These are phyloP conservation scores for Exephanes ischioxanthus DNA, from an alignment of 2,888 invertebrate species.

Conservation along the genomic window DNA sequence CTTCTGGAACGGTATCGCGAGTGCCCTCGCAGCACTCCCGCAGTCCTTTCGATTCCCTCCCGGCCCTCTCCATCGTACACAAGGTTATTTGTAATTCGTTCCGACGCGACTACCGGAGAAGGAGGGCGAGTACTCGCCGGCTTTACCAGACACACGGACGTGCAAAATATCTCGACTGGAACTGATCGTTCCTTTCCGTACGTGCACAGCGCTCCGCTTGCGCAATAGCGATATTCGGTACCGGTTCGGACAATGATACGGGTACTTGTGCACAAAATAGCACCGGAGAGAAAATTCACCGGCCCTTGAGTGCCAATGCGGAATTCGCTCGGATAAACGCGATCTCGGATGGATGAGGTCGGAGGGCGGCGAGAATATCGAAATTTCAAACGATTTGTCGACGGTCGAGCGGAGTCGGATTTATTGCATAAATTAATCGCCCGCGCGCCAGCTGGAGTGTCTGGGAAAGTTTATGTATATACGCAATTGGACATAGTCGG, in stretches of 20 bases:
- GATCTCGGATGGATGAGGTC: conserved; percentile 23
- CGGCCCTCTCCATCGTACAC: conserved; percentile 29
- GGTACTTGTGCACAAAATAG: background rate
- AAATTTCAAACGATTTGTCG: conserved; percentile 47
- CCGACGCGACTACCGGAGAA: conserved; percentile 25
- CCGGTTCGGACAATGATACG: conserved; percentile 48
- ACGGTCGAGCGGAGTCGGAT: background rate
- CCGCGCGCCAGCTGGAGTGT: background rate
- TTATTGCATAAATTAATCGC: conserved; percentile 36
- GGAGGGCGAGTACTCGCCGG: background rate
- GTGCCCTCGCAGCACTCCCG: conserved; percentile 25
- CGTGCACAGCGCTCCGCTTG: conserved; percentile 14
- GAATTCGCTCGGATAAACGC: conserved; percentile 35
- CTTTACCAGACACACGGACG: background rate
- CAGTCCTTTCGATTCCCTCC: background rate
- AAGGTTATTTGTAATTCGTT: conserved; percentile 68
- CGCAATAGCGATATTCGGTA: conserved; percentile 31
- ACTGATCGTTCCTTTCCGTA: conserved; percentile 25
- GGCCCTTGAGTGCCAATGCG: conserved; percentile 1
- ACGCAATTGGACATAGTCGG: background rate
- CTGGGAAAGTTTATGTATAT: background rate
- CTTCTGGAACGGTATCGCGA: conserved; percentile 48
- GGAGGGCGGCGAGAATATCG: conserved; percentile 40
- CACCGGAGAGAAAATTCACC: conserved; percentile 36
- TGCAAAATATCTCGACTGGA: conserved; percentile 23